Base-by-base conservation (phyloP, 2,797 vertebrate species). In the Coccyzus lansbergi region DNA sequence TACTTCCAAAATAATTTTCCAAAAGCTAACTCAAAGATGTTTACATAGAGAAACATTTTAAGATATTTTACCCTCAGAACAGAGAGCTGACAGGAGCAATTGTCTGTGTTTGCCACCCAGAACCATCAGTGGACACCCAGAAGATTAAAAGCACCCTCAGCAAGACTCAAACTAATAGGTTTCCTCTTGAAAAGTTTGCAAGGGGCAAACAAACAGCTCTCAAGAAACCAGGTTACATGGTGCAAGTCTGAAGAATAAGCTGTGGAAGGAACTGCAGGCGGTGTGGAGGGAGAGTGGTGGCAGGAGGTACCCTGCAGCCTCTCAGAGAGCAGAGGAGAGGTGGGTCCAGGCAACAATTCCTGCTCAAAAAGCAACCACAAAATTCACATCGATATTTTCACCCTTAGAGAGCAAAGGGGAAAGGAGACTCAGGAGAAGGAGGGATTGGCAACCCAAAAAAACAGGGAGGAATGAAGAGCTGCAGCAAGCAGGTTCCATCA, bases 1-100 rank as follows among this genome's bases (percentile, higher is more conserved):
- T 85, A 92, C 40, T 72, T 92, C 79, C 20, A 62, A 58, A 88
- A 81, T 22, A 38, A 51, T 84, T 87, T 77, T 83, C 69, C 85
- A 65, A 81, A 95, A 92, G 62, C 18, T 83, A 82, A 78, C 26
- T 65, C 10, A 38, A 20, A 79, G 40, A 49, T 42, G 25, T 63
- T 48, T 52, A 67, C 13, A 36, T 16, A 60, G 24, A 84, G 29
- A 62, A 93, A 52, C 29, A 83, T 48, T 86, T 38, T 25, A 75
- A n/a, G 36, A 51, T 49, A 62, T 58, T 88, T 92, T 59, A 80
- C 17, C 64, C 68, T 65, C 91, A 83, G 46, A 65, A 55, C 64
- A 74, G 53, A 86, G 60, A 0, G 2, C 67, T 44, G 11, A 80
- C 13, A 95, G 55, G 26, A 75, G 81, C 29, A 75, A 72, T 44